Percentiles rank a stretch among this genome's conserved stretches.
phyloP scores from a whole-genome alignment of 1,140 invertebrate genomes.

The Hirudo medicinalis region DNA sequence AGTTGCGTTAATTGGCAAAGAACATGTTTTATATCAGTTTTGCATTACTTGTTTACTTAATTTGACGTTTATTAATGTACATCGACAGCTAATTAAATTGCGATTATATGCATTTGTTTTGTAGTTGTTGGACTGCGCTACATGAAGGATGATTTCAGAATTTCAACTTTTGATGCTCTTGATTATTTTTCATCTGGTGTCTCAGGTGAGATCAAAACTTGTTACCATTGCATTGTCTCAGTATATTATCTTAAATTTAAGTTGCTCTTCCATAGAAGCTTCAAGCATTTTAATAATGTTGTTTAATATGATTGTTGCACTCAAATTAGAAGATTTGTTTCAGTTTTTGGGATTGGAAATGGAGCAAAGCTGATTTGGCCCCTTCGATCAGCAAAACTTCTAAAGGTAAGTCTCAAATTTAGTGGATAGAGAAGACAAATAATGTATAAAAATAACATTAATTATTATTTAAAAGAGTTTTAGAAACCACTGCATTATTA shows the following conservation, averaged over 20 bases:
- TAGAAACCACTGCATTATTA: no score
- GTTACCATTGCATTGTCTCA: no score
- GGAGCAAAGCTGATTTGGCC: constrained; percentile 17
- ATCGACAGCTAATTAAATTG: neutral
- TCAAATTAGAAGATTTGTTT: neutral
- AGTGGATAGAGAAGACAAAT: no score
- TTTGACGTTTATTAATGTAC: neutral
- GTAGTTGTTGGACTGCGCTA: constrained; percentile 47
- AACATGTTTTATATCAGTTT: neutral
- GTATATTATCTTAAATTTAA: no score
- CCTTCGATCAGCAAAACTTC: constrained; percentile 6
- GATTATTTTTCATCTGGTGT: constrained; percentile 55
- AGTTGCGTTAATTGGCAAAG: no score
- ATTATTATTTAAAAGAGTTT: no score
- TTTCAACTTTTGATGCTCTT: constrained; percentile 40
- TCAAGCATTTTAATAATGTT: constrained; percentile 3
- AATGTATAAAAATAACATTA: no score
- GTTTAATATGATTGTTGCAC: constrained; percentile 1
- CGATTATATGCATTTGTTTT: neutral
- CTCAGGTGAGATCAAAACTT: constrained; percentile 44
- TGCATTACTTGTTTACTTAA: neutral
- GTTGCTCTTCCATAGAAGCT: no score
- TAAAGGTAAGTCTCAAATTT: neutral
- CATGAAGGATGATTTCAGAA: constrained; percentile 23
- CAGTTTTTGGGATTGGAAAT: constrained; percentile 17